Conservation (phyloP, 2,797 vertebrate species). For the Capromys pilorides region DNA sequence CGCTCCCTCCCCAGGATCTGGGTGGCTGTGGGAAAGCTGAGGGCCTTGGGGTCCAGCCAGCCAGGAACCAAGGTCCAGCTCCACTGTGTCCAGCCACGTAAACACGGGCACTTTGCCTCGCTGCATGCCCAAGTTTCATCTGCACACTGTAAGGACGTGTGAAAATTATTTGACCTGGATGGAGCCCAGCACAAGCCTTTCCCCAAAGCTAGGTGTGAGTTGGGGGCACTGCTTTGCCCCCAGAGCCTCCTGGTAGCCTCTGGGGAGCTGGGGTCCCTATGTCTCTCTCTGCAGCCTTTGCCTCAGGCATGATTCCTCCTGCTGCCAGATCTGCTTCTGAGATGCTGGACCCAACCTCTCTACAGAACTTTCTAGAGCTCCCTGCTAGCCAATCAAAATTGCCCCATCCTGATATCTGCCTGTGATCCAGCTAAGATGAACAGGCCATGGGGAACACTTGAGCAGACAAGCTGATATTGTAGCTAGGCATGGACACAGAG, state of each 20-base stretch:
- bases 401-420: not conserved
- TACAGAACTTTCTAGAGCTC: not conserved
- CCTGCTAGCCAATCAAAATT: not conserved
- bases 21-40: not conserved
- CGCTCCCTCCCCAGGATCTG: not conserved
- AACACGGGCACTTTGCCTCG: not conserved
- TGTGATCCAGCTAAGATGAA: not conserved
- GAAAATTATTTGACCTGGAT: not conserved
- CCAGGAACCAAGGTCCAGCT: not conserved
- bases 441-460: not conserved
- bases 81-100: not conserved
- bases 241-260: no score
- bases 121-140: not conserved
- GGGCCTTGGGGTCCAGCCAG: not conserved
- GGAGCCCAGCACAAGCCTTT: not conserved
- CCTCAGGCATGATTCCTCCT: not conserved
- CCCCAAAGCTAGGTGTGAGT: not conserved
- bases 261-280: fast-evolving
- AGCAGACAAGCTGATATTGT: not conserved
- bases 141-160: not conserved
- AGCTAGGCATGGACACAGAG: not conserved
- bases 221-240: not conserved
- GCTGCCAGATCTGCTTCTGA: not conserved
- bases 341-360: not conserved
- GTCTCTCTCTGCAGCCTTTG: not conserved